Conservation (phyloP, 2,113 vertebrate genomes). For the Ceuthmochares aereus region DNA sequence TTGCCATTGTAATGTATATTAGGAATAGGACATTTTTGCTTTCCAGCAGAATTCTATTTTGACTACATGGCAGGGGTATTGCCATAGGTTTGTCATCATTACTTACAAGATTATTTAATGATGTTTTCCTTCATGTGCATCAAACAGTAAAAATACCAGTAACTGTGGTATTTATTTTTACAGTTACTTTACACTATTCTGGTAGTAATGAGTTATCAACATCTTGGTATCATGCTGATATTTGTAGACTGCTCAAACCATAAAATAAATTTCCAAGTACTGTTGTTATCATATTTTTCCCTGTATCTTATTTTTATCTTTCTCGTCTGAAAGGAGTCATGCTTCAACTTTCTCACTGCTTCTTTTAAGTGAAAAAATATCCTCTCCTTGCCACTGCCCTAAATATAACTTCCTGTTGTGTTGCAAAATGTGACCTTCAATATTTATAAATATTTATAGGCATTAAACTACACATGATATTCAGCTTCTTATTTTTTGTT, state of each 20-base stretch:
- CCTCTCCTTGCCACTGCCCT: neutral
- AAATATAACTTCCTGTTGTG: neutral
- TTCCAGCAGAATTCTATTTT: neutral
- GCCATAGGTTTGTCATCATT: neutral
- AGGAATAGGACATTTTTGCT: neutral
- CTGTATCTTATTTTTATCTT: neutral
- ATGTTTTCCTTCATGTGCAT: rapidly evolving
- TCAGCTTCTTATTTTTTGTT: neutral
- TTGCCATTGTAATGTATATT: neutral
- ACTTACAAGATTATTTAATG: neutral
- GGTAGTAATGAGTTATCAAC: neutral
- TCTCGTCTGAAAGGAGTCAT: neutral
- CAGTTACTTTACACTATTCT: neutral
- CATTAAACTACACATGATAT: neutral
- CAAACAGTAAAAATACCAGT: neutral
- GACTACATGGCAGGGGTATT: neutral
- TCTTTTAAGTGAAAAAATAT: neutral
- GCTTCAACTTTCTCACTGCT: neutral
- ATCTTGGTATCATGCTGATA: neutral
- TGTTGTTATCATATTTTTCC: neutral
- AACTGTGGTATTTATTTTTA: neutral
- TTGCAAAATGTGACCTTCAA: neutral
- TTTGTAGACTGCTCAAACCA: neutral
- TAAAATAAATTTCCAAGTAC: neutral
- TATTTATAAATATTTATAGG: neutral